Percentiles rank a stretch among this genome's conserved stretches.
phyloP scores from a whole-genome alignment of 2,113 vertebrate genomes.

The Centropus bengalensis region DNA sequence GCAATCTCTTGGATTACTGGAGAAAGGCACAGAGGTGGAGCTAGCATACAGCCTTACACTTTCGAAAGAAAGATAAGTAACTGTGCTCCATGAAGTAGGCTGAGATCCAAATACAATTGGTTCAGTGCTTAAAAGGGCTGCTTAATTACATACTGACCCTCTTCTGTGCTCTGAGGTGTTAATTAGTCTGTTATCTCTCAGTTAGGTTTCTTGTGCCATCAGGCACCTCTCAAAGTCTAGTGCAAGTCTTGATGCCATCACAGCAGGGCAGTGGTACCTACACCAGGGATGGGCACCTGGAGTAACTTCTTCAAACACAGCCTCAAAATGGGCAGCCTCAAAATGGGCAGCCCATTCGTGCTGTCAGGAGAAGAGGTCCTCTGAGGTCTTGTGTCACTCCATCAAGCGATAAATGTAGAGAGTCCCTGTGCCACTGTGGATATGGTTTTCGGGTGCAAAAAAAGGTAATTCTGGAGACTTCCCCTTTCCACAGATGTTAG shows the following conservation, averaged over 20 bases:
- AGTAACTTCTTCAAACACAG: not conserved
- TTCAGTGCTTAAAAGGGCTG: not conserved
- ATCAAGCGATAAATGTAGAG: not conserved
- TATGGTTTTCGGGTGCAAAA: not conserved
- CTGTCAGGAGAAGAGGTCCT: not conserved
- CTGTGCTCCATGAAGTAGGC: not conserved
- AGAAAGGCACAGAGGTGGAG: not conserved
- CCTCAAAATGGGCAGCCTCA: not conserved
- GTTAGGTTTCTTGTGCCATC: not conserved
- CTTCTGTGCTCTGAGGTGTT: not conserved
- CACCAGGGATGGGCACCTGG: not conserved
- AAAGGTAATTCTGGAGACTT: not conserved
- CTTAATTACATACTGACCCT: not conserved
- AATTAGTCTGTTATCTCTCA: not conserved
- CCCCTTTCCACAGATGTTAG: not conserved
- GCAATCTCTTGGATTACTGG: not conserved
- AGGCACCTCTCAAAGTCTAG: not conserved
- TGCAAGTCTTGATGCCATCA: not conserved
- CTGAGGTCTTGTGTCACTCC: not conserved
- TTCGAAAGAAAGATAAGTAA: not conserved
- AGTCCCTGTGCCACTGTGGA: not conserved
- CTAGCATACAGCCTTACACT: not conserved
- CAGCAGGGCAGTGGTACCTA: not conserved
- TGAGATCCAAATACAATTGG: not conserved
- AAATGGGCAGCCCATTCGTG: accelerated